Conservation (phyloP, 2,888 invertebrate genomes). For the Agrotis exclamationis region DNA sequence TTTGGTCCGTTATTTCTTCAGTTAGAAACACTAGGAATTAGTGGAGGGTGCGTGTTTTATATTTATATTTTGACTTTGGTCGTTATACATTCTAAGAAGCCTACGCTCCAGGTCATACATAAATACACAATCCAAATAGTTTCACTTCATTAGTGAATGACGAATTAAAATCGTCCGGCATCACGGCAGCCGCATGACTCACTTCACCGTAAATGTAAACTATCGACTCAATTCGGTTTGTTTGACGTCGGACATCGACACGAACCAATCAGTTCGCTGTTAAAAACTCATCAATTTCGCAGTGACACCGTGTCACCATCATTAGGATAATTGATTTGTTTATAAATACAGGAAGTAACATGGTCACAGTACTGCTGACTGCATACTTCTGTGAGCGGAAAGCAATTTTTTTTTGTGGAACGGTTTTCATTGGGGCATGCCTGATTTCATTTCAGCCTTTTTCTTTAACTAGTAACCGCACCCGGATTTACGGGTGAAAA, state of each 20-base stretch:
- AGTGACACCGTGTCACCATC: background rate
- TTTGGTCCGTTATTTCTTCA: background rate
- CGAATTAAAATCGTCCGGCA: conserved; percentile 6
- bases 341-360: background rate
- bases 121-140: no score
- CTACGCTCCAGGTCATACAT: background rate
- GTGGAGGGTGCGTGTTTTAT: background rate
- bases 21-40: background rate
- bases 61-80: background rate
- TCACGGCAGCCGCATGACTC: background rate
- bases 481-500: no score
- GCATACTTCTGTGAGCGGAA: background rate
- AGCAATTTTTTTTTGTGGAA: no score
- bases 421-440: no score
- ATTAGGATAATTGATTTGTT: background rate
- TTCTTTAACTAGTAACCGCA: no score
- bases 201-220: background rate
- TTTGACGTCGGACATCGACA: background rate
- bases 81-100: background rate
- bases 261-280: background rate
- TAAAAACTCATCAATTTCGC: background rate
- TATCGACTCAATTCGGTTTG: background rate
- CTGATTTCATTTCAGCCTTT: no score
- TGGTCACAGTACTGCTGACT: no score
- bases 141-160: background rate